Conservation (phyloP, 2,888 invertebrate species). For the Myopa tessellatipennis region DNA sequence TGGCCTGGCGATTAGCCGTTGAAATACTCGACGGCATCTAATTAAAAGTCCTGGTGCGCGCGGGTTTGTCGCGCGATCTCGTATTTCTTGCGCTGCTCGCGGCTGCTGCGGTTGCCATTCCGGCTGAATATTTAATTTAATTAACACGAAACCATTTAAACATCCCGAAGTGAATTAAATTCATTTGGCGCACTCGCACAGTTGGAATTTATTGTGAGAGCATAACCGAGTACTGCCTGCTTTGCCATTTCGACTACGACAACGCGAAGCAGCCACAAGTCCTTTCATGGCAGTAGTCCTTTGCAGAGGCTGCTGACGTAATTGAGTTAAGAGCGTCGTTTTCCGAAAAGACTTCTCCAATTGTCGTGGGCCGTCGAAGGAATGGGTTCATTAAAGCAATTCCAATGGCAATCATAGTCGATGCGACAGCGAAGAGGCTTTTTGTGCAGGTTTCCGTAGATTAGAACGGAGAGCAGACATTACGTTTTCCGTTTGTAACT, state of each 20-base stretch:
- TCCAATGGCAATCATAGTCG: neutral
- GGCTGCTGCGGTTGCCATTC: constrained; percentile 35
- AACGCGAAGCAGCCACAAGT: neutral
- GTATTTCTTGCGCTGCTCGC: constrained; percentile 39
- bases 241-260: neutral
- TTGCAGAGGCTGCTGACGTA: neutral
- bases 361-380: neutral
- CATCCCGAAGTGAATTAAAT: constrained; percentile 40
- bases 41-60: constrained; percentile 56
- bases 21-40: constrained; percentile 65
- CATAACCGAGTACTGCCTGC: neutral
- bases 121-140: constrained; percentile 65
- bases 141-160: constrained; percentile 64
- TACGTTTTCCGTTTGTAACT: neutral
- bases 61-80: constrained; percentile 47
- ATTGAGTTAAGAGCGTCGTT: constrained; percentile 8
- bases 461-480: neutral
- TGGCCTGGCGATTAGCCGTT: constrained; percentile 59
- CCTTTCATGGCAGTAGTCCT: constrained; percentile 11
- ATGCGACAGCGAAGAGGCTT: neutral
- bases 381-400: constrained; percentile 5
- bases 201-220: constrained; percentile 58
- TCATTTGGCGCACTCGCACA: constrained; percentile 42
- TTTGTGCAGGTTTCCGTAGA: neutral
- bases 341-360: neutral